Conservation (phyloP, 2,113 vertebrate genomes). For the Herpailurus yagouaroundi region DNA sequence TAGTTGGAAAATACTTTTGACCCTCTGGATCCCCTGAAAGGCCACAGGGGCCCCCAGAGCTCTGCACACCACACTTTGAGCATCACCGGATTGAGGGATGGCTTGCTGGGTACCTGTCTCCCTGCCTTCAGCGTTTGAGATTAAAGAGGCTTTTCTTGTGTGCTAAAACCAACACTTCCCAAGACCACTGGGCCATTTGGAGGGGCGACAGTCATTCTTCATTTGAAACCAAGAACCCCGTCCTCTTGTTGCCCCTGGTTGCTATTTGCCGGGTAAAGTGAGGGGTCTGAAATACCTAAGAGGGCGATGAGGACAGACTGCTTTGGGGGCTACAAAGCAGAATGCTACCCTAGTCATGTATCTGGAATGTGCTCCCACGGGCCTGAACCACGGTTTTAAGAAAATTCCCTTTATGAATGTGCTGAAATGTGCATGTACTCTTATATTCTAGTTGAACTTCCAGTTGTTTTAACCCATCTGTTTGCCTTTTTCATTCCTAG, state of each 20-base stretch:
- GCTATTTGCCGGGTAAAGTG: accelerated
- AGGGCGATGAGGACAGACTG: neutral
- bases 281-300: neutral
- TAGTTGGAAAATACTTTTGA: neutral
- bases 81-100: neutral
- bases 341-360: accelerated
- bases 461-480: neutral
- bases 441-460: neutral
- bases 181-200: neutral
- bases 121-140: neutral
- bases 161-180: neutral
- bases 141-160: neutral
- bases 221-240: neutral
- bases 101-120: neutral
- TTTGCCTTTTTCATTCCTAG: constrained; percentile 83
- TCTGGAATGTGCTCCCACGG: neutral
- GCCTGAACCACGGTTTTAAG: neutral
- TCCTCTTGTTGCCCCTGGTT: neutral
- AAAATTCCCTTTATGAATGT: neutral
- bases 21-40: too few species aligned
- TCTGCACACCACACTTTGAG: neutral
- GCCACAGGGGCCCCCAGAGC: neutral
- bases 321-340: neutral
- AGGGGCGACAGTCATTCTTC: too few species aligned
- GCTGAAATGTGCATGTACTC: neutral